A percentile compares a stretch with the other conserved stretches of the same genome.
phyloP scores from a whole-genome alignment of 2,888 invertebrate species.

The Deilephila porcellus region DNA sequence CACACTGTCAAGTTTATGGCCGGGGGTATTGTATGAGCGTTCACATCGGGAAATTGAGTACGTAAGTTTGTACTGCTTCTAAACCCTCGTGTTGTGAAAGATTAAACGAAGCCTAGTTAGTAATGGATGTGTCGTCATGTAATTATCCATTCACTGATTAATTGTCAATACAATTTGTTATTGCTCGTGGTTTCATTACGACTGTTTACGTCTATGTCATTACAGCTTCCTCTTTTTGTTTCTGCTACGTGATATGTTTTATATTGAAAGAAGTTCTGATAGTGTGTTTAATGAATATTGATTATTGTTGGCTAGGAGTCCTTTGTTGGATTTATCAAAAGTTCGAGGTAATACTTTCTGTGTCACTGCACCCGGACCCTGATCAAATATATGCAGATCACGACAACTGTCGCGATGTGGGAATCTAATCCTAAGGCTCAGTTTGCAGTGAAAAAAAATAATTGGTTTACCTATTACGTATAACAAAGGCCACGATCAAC shows the following conservation, averaged over 20 bases:
- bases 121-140: neutral
- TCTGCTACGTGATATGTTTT: neutral
- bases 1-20: conserved; percentile 60
- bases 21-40: conserved; percentile 42
- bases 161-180: conserved; percentile 10
- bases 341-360: neutral
- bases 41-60: neutral
- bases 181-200: neutral
- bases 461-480: neutral
- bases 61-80: neutral
- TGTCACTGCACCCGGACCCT: conserved; percentile 3
- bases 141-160: neutral
- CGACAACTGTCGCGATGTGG: conserved; percentile 6
- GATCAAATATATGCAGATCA: conserved; percentile 3
- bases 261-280: too few species aligned
- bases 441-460: neutral
- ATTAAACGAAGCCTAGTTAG: neutral
- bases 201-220: neutral
- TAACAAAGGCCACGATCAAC: neutral
- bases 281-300: too few species aligned
- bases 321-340: neutral
- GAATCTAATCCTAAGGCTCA: neutral
- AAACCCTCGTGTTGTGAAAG: neutral
- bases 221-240: neutral
- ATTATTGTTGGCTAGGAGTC: neutral